Percentiles rank a stretch among this genome's conserved stretches.
Conservation (phyloP, 2,888 invertebrate species). For the Cheiracanthium punctorium region DNA sequence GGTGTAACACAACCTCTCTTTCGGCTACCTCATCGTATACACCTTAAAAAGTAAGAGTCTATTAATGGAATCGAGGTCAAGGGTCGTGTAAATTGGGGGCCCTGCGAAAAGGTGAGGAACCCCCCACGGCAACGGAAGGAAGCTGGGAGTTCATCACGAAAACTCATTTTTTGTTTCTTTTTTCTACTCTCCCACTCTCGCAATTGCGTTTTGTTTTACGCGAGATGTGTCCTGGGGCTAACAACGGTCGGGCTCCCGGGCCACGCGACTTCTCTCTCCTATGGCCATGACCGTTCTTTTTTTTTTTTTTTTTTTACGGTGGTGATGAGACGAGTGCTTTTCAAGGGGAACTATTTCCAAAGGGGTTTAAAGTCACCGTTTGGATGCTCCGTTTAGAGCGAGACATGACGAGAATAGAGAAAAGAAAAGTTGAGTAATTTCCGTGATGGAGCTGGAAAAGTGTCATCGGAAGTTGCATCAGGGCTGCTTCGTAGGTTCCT, state of each 20-base stretch:
- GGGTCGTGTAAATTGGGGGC: slow-evolving; percentile 44
- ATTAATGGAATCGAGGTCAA: slow-evolving; percentile 64
- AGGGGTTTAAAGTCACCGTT: background rate
- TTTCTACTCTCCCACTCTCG: too few species aligned
- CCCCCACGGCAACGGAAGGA: slow-evolving; percentile 50
- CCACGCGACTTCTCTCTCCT: slow-evolving; percentile 32
- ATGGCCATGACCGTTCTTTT: background rate
- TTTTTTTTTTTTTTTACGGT: too few species aligned
- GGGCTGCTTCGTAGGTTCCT: too few species aligned
- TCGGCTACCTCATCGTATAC: background rate
- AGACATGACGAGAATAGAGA: background rate
- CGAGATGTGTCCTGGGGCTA: slow-evolving; percentile 47
- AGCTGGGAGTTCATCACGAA: slow-evolving; percentile 22
- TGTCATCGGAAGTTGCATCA: too few species aligned
- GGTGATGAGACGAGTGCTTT: background rate
- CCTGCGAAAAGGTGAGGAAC: slow-evolving; percentile 34
- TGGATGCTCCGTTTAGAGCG: background rate
- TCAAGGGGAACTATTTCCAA: background rate
- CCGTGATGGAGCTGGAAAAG: too few species aligned
- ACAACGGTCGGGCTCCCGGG: slow-evolving; percentile 59
- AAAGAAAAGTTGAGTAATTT: too few species aligned
- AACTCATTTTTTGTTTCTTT: background rate
- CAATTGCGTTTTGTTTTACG: slow-evolving; percentile 9
- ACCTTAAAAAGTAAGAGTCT: slow-evolving; percentile 65
- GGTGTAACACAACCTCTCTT: background rate